Percentiles rank a stretch among this genome's conserved stretches.
Conservation (phyloP, 2,113 vertebrate species). For the Haemorhous mexicanus region DNA sequence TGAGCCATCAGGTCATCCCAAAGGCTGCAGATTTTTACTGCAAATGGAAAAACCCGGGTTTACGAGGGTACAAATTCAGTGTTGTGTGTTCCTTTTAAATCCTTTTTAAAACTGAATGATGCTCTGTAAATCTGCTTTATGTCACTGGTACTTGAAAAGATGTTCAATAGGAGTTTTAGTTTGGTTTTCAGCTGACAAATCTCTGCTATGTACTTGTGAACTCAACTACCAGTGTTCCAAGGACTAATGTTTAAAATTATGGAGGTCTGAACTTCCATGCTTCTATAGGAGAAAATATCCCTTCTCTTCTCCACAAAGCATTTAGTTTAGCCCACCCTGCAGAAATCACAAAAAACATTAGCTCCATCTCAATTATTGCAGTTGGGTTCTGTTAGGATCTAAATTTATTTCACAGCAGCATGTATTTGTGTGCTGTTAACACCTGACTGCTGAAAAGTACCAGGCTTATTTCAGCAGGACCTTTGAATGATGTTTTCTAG, state of each 20-base stretch:
- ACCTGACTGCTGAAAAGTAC: slow-evolving; percentile 34
- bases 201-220: background rate
- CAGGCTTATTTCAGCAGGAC: background rate
- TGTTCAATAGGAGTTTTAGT: background rate
- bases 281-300: background rate
- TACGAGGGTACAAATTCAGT: background rate
- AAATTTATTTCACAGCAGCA: slow-evolving; percentile 21
- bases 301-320: background rate
- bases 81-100: background rate
- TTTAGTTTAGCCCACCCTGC: background rate
- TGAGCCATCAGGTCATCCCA: background rate
- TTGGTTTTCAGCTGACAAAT: background rate
- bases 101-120: background rate
- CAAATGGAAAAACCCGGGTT: background rate
- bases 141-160: background rate
- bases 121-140: background rate
- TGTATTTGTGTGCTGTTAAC: slow-evolving; percentile 4
- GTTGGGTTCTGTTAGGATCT: background rate
- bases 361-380: slow-evolving; percentile 29
- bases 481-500: background rate
- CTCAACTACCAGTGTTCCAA: background rate
- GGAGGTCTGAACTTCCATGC: background rate
- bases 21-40: background rate
- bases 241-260: background rate
- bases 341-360: slow-evolving; percentile 26